Base-by-base conservation (phyloP, 2,888 invertebrate genomes). In the Chironomus riparius region DNA sequence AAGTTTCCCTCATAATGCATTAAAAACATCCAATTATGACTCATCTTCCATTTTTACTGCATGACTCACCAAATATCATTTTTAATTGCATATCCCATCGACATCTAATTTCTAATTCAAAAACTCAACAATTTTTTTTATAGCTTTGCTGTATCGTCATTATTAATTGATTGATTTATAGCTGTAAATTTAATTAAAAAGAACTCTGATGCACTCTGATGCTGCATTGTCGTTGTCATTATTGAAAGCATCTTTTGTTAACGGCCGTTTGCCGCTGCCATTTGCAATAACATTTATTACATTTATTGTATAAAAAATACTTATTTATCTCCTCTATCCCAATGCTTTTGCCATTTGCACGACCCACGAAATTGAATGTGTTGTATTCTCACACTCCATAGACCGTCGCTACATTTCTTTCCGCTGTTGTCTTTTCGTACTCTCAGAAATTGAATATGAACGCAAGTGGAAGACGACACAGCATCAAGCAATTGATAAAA, bases 141-240 rank as follows among this genome's bases (percentile, higher is more conserved):
- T 65, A 15, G 15, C 56, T 5, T 50, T 5, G 4, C 50, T 3
- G 4, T n/a, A 50, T 50, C n/a, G 56, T 18, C 18, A 56, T 65
- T 65, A 65, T 65, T 65, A 65, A 65, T 65, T 65, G 65, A 65
- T 65, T 65, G 65, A 65, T 65, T 65, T 65, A 65, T 24, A 65
- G 22, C 65, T 5, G 13, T 24, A 65, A 65, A 65, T 65, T 65
- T 65, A 65, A 65, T 65, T 21, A 65, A 65, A 21, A 24, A 13
- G 2, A 65, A 24, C 65, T 21, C 13, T 12, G 65, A 24, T 24
- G 65, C n/a, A 24, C 65, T 21, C 13, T 12, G 65, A 24, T 24
- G 65, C n/a, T 5, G 3, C 65, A 24, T 2, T 62, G 62, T 21
- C 22, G 21, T 15, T 62, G 62, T 22, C 62, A 50, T 24, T 56